These are phyloP conservation scores for Polypterus bichir DNA, from an alignment of 2,113 vertebrate species.

Conservation along the genomic window DNA sequence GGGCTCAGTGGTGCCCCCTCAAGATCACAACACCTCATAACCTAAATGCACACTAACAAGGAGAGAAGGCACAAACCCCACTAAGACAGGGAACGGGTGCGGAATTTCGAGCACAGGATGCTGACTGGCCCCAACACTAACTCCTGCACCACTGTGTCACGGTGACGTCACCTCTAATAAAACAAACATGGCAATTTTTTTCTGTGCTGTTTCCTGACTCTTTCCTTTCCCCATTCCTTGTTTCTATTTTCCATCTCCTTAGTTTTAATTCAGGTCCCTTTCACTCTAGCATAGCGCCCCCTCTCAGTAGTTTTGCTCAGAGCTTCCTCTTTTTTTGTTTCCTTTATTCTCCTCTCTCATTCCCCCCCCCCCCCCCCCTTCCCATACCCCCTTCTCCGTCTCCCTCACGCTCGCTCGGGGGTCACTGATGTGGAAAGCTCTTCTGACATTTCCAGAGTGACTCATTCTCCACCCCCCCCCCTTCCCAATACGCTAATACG, in stretches of 20 bases:
- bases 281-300: neutral
- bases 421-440: constrained; percentile 50
- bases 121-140: too few relatives aligned
- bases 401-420: constrained; percentile 31
- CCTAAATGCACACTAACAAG: too few relatives aligned
- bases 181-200: too few relatives aligned
- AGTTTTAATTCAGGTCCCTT: neutral
- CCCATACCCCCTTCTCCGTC: constrained; percentile 35
- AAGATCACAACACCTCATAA: too few relatives aligned
- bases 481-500: constrained; percentile 15
- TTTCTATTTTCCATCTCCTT: neutral
- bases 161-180: too few relatives aligned
- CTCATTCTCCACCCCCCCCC: constrained; percentile 6
- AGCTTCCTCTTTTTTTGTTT: neutral
- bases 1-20: too few relatives aligned
- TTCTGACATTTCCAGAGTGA: constrained; percentile 53
- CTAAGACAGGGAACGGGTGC: too few relatives aligned
- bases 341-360: neutral
- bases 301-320: neutral
- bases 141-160: too few relatives aligned
- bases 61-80: too few relatives aligned
- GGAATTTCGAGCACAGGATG: too few relatives aligned
- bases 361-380: constrained; percentile 24
- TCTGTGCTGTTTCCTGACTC: neutral
- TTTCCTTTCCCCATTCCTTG: neutral